Conservation (phyloP, 2,797 vertebrate genomes). For the Phrynocephalus vlangalii region DNA sequence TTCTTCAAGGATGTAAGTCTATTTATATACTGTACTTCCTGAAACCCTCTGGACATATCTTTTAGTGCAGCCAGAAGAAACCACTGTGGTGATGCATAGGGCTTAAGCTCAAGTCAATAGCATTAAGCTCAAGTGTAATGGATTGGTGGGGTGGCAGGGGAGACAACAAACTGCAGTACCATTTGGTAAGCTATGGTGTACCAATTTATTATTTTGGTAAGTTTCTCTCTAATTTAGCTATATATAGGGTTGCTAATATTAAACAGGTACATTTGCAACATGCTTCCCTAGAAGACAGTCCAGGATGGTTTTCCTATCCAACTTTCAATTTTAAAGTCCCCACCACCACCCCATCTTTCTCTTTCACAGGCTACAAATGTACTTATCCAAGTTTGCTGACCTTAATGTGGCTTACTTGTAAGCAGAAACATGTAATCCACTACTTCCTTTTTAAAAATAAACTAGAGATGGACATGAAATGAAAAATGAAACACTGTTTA, state of each 20-base stretch:
- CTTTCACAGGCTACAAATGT: neutral
- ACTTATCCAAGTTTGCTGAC: neutral
- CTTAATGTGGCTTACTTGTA: neutral
- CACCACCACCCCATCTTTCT: too few species aligned
- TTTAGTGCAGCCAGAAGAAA: slow-evolving; percentile 55
- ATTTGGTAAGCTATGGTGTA: slow-evolving; percentile 41
- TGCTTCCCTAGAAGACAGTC: neutral
- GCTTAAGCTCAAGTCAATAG: slow-evolving; percentile 57
- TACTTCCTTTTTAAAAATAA: too few species aligned
- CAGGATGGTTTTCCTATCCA: neutral
- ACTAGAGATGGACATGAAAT: too few species aligned
- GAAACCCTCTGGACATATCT: slow-evolving; percentile 57
- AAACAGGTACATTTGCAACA: neutral
- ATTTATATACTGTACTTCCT: slow-evolving; percentile 60
- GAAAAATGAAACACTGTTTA: too few species aligned
- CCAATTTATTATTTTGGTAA: slow-evolving; percentile 20
- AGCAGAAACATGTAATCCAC: neutral
- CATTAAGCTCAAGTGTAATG: slow-evolving; percentile 17
- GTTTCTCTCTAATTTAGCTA: slow-evolving; percentile 3
- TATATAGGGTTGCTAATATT: neutral
- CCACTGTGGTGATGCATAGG: slow-evolving; percentile 56
- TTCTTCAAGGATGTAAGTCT: slow-evolving; percentile 44
- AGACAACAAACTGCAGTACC: slow-evolving; percentile 23
- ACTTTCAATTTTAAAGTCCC: neutral
- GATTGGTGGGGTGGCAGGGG: neutral